Conservation (phyloP, 2,797 vertebrate genomes). For the Lagodon rhomboides region DNA sequence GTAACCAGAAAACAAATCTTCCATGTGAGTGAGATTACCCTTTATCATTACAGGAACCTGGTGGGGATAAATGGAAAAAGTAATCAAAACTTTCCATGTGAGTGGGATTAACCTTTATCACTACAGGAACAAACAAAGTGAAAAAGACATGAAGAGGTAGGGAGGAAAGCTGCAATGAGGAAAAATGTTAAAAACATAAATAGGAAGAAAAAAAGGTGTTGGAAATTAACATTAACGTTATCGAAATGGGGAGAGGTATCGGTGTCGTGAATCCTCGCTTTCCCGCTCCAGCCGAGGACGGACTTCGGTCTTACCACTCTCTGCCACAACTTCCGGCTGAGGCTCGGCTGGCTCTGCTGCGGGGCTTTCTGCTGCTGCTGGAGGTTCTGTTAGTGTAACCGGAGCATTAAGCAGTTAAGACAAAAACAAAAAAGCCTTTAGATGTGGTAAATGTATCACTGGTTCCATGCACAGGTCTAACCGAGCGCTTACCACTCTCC, state of each 20-base stretch:
- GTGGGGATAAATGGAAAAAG: slow-evolving; percentile 29
- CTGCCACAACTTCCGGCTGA: slow-evolving; percentile 46
- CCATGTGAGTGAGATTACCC: slow-evolving; percentile 46
- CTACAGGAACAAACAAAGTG: slow-evolving; percentile 23
- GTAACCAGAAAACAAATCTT: slow-evolving; percentile 7
- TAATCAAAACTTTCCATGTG: background rate
- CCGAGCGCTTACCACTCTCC: slow-evolving; percentile 72
- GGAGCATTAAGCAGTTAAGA: slow-evolving; percentile 47
- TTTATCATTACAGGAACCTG: slow-evolving; percentile 30
- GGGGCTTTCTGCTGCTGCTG: slow-evolving; percentile 62
- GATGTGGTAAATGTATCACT: slow-evolving; percentile 6
- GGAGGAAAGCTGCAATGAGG: slow-evolving; percentile 33
- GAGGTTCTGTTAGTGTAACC: slow-evolving; percentile 67
- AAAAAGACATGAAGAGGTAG: slow-evolving; percentile 14
- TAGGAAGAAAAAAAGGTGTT: background rate
- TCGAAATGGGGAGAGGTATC: background rate
- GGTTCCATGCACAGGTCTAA: slow-evolving; percentile 33
- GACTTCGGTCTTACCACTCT: slow-evolving; percentile 68
- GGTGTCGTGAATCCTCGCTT: slow-evolving; percentile 4
- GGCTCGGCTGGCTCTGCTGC: slow-evolving; percentile 59
- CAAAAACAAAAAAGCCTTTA: slow-evolving; percentile 2
- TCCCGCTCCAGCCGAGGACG: slow-evolving; percentile 25
- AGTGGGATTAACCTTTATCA: slow-evolving; percentile 48
- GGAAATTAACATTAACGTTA: slow-evolving; percentile 26
- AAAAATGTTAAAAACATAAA: slow-evolving; percentile 23